These are phyloP conservation scores for Pseudomyrmex gracilis DNA, from an alignment of 1,140 invertebrate species.

Conservation along the genomic window DNA sequence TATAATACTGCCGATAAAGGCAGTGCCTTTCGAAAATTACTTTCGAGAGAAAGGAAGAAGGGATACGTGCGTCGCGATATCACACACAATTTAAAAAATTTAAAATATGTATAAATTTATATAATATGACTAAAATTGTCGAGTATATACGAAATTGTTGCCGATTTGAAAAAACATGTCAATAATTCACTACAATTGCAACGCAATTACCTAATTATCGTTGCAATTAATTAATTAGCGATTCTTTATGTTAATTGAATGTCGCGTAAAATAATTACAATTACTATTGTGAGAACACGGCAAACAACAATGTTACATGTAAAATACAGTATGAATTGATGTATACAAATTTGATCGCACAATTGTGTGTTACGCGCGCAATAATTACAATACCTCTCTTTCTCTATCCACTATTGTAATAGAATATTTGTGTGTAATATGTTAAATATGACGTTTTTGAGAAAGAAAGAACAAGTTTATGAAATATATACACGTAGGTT, in stretches of 20 bases:
- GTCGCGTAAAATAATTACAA: neutral
- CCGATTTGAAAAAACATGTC: neutral
- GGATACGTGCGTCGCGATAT: neutral
- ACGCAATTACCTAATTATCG: neutral
- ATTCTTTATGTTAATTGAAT: neutral
- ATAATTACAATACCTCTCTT: too few relatives aligned
- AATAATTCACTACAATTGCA: neutral
- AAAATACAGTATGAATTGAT: too few relatives aligned
- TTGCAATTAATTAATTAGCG: too few relatives aligned
- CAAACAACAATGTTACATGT: too few relatives aligned
- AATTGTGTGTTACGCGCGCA: too few relatives aligned
- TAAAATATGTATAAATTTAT: neutral
- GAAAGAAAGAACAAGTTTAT: too few relatives aligned
- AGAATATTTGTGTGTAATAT: too few relatives aligned
- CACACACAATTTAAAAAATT: neutral
- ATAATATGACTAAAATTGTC: slow-evolving; percentile 13
- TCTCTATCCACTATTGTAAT: too few relatives aligned
- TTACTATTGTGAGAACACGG: too few relatives aligned
- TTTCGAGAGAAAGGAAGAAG: neutral
- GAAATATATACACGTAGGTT: too few relatives aligned
- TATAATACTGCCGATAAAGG: slow-evolving; percentile 49
- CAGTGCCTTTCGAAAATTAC: slow-evolving; percentile 54
- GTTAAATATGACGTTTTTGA: too few relatives aligned
- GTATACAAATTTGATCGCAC: too few relatives aligned
- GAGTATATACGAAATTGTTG: neutral